Evolutionary conservation across 2,113 vertebrate species (phyloP).

Genomic region (Asarcornis scutulata): DNA sequence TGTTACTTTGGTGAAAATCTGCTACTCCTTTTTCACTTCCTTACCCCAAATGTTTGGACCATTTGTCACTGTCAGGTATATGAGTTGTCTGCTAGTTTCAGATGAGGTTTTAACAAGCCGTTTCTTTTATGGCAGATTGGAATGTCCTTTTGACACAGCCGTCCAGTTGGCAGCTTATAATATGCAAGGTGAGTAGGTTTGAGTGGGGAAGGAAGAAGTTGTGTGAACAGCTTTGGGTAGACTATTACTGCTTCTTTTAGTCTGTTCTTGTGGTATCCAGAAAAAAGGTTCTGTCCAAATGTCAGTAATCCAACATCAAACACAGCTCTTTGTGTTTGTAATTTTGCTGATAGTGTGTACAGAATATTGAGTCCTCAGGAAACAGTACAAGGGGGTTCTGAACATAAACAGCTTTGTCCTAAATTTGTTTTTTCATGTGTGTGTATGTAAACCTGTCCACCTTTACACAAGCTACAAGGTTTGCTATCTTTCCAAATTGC

Average conservation of each 20-base stretch:
- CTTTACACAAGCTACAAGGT: background rate
- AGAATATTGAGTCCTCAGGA: background rate
- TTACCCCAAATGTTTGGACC: background rate
- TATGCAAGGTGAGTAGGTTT: slow-evolving; percentile 86
- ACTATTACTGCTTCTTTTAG: background rate
- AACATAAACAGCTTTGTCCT: background rate
- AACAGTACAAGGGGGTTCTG: background rate
- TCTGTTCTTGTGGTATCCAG: background rate
- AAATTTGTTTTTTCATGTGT: background rate
- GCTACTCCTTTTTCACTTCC: background rate
- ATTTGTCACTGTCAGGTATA: background rate
- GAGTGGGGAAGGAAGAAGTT: background rate
- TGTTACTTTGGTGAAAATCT: background rate
- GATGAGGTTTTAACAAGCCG: background rate
- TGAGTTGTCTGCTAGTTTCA: background rate
- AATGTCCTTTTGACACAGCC: slow-evolving; percentile 92
- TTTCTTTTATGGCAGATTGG: slow-evolving; percentile 80
- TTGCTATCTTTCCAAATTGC: background rate
- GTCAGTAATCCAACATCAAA: background rate
- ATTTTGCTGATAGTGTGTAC: background rate
- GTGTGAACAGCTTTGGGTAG: background rate
- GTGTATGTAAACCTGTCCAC: background rate
- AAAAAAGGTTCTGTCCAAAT: background rate
- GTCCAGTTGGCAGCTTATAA: slow-evolving; percentile 93
- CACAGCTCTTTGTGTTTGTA: background rate